Conservation (phyloP, 2,797 vertebrate genomes). For the Limosa lapponica region DNA sequence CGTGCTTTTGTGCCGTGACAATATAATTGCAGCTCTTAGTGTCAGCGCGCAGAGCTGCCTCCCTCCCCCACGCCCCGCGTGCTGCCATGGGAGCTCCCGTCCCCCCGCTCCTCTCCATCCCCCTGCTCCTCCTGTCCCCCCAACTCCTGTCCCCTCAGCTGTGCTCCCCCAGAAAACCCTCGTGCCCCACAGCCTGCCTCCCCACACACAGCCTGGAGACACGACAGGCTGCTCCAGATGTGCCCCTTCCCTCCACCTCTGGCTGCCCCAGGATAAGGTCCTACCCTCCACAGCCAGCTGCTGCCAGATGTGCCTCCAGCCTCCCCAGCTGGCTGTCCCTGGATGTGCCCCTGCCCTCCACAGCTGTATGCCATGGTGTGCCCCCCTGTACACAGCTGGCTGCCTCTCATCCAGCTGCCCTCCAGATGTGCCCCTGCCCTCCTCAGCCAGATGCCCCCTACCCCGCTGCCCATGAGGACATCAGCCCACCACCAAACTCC, state of each 20-base stretch:
- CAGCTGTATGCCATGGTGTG: background rate
- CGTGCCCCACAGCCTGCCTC: background rate
- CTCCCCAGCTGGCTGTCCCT: background rate
- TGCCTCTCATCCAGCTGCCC: background rate
- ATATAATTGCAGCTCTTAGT: background rate
- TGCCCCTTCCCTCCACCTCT: background rate
- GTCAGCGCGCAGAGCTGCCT: background rate
- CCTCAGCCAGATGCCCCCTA: background rate
- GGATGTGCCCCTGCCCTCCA: background rate
- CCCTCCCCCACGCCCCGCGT: background rate
- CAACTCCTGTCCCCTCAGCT: background rate
- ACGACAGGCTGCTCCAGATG: background rate
- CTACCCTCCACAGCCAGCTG: background rate
- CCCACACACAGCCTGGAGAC: fast-evolving
- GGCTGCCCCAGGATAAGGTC: background rate
- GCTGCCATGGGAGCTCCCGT: background rate
- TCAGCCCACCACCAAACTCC: background rate
- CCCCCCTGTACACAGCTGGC: background rate
- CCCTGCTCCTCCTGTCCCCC: background rate
- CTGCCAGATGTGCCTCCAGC: background rate
- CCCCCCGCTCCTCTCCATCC: background rate
- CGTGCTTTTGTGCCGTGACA: background rate
- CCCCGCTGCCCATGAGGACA: fast-evolving
- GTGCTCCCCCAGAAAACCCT: fast-evolving
- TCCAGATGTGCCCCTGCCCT: background rate